Conservation (phyloP, 2,797 vertebrate species). For the Myotis findleyi region DNA sequence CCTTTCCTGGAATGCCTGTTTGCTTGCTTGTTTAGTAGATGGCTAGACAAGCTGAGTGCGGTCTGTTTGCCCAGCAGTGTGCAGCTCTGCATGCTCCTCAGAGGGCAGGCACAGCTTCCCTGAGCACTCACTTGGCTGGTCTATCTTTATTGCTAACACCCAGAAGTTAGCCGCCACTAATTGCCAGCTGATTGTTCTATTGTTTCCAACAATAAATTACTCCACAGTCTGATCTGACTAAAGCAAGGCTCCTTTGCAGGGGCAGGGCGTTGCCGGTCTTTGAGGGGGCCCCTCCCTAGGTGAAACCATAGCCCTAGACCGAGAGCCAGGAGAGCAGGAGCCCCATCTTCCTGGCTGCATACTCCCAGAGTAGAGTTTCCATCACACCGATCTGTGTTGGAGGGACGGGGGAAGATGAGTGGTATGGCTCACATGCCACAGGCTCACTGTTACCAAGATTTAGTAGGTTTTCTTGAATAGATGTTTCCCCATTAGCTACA, state of each 20-base stretch:
- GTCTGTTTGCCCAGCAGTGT: not conserved
- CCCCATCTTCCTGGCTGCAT: too few relatives aligned
- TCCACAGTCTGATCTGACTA: slow-evolving; percentile 24
- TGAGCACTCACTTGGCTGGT: not conserved
- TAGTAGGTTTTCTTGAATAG: not conserved
- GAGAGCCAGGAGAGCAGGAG: not conserved
- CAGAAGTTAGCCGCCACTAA: not conserved
- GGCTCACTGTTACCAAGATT: not conserved
- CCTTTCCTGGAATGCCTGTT: not conserved
- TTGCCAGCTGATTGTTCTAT: slow-evolving; percentile 13
- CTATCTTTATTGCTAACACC: not conserved
- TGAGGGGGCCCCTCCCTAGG: slow-evolving; percentile 1
- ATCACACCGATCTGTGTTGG: not conserved
- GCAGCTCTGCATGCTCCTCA: not conserved
- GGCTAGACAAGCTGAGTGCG: not conserved
- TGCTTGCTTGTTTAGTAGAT: not conserved
- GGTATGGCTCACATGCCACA: not conserved
- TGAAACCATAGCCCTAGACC: not conserved
- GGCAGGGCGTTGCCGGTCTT: not conserved
- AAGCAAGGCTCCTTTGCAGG: not conserved
- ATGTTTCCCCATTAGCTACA: not conserved
- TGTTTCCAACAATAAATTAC: slow-evolving; percentile 6
- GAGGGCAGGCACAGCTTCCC: not conserved
- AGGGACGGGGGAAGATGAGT: not conserved
- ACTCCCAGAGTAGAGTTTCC: not conserved